Base-by-base conservation (phyloP, 1,140 invertebrate species). In the Elymnias hypermnestra region DNA sequence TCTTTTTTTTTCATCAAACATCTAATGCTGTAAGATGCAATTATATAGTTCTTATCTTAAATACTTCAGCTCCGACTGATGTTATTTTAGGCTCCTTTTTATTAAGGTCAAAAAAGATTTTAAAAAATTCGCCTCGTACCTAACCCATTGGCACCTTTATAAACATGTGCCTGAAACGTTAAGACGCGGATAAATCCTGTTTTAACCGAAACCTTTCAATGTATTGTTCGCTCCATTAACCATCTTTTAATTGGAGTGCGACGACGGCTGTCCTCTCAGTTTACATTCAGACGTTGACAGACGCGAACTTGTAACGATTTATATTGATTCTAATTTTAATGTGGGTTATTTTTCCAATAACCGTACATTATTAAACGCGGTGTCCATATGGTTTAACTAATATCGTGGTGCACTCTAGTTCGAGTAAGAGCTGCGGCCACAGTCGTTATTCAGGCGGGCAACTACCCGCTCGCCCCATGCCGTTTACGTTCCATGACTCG, bases 161-260 rank as follows among this genome's bases (percentile, higher is more conserved):
- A n/a, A n/a, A n/a, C n/a, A n/a, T n/a, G n/a, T n/a, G n/a, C n/a
- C n/a, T n/a, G n/a, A n/a, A n/a, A n/a, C n/a, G n/a, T n/a, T n/a
- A 56, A 29, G 13, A 54, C 54, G 64, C 76, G 63, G 74, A 72
- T 79, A 72, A 66, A 85, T 82, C 77, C 82, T 82, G 82, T 85
- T 85, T 48, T n/a, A 83, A 83, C 78, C 67, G 67, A 77, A 74
- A 76, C 62, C 53, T 73, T 61, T 51, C 50, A 54, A 67, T 58
- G 56, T 63, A 72, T 70, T 61, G 62, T 62, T 64, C 57, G 61
- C 50, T 65, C 54, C 58, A 75, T 72, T 68, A 53, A 54, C 53
- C 52, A 53, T 68, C 61, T 67, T 65, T 74, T 75, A 82, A 84
- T 84, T 83, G 69, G 63, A 61, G 53, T 61, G 67, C 63, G 42